Percentiles rank a stretch among this genome's conserved stretches.
Conservation (phyloP, 2,888 invertebrate genomes). For the Steinernema carpocapsae region DNA sequence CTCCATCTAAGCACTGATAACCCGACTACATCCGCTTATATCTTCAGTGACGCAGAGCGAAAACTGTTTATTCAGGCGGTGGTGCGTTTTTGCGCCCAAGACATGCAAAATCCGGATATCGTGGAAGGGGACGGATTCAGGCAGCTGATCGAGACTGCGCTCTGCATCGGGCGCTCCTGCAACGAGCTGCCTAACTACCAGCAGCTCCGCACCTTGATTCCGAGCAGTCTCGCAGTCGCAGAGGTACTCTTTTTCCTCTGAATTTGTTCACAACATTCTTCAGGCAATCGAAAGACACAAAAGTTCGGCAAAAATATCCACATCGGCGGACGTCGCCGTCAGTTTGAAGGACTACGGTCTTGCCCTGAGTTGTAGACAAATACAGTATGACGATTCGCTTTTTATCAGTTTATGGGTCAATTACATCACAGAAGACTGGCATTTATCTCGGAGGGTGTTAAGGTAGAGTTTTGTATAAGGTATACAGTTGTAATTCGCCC, state of each 20-base stretch:
- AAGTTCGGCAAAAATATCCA: conserved; percentile 6
- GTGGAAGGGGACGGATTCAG: conserved; percentile 51
- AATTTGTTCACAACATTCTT: not conserved
- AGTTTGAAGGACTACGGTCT: conserved; percentile 43
- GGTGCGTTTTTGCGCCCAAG: conserved; percentile 51
- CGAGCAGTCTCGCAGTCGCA: not conserved
- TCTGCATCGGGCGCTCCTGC: conserved; percentile 49
- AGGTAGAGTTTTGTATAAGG: conserved; percentile 24
- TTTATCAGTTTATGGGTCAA: conserved; percentile 43
- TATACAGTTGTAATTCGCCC: conserved; percentile 13
- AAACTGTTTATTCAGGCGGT: conserved; percentile 49
- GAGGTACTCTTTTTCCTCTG: not conserved
- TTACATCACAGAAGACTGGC: conserved; percentile 51
- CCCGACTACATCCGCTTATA: conserved; percentile 36
- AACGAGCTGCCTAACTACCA: conserved; percentile 19
- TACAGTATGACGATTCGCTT: conserved; percentile 39
- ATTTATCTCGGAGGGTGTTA: conserved; percentile 38
- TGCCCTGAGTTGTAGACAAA: conserved; percentile 43
- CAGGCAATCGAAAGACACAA: conserved; percentile 26
- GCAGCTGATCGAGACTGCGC: conserved; percentile 47
- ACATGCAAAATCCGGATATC: conserved; percentile 49
- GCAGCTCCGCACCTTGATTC: conserved; percentile 10
- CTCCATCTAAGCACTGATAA: not conserved
- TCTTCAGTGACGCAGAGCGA: conserved; percentile 44
- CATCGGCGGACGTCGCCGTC: conserved; percentile 12